phyloP scores from a whole-genome alignment of 2,113 vertebrate genomes.

The Haliaeetus leucogaster region DNA sequence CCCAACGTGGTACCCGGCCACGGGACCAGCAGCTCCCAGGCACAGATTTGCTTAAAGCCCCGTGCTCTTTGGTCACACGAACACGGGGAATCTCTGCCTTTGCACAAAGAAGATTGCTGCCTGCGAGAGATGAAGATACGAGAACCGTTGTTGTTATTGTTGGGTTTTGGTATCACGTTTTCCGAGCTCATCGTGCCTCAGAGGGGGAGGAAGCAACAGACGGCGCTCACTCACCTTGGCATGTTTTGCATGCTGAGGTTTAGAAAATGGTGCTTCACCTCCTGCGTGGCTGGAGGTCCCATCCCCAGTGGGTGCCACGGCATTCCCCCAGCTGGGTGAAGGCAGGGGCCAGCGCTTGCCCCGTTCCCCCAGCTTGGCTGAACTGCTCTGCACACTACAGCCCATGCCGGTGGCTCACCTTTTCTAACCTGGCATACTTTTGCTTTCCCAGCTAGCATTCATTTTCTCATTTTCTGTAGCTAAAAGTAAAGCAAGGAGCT shows the following conservation, averaged over 20 bases:
- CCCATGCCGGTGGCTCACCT: neutral
- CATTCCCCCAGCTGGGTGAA: neutral
- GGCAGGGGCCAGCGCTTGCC: neutral
- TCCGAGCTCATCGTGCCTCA: neutral
- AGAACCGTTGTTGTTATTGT: neutral
- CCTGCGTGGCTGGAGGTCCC: neutral
- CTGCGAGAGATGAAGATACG: fast-evolving
- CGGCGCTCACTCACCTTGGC: neutral
- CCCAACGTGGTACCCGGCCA: neutral
- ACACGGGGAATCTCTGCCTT: neutral
- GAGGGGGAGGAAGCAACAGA: neutral
- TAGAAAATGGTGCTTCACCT: neutral
- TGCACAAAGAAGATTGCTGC: neutral
- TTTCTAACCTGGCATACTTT: neutral
- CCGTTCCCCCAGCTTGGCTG: fast-evolving
- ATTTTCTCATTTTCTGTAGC: neutral
- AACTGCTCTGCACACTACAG: neutral
- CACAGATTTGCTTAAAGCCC: neutral
- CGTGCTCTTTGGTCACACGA: fast-evolving
- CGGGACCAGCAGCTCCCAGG: neutral
- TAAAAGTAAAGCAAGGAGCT: neutral
- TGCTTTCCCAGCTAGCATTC: neutral
- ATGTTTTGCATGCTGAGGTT: neutral
- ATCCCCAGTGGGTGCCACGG: neutral
- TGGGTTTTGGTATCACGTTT: fast-evolving